Percentiles rank a stretch among this genome's conserved stretches.
phyloP scores from a whole-genome alignment of 2,797 vertebrate genomes.

The Parambassis ranga region DNA sequence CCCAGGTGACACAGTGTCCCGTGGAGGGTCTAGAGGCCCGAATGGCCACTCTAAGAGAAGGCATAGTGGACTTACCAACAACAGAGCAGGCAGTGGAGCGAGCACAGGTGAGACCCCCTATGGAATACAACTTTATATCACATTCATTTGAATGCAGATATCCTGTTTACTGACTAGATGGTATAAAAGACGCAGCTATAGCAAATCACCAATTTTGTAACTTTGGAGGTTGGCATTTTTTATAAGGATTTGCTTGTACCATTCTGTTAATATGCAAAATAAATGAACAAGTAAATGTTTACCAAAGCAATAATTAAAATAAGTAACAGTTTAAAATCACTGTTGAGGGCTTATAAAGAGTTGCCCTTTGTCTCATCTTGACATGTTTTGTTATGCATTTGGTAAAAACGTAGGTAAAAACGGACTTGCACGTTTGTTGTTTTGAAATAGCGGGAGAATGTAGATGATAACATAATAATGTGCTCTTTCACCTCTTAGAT shows the following conservation, averaged over 20 bases:
- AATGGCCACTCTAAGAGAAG: conserved; percentile 61
- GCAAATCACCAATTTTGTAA: no score
- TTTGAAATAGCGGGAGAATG: neutral
- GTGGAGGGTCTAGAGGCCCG: conserved; percentile 79
- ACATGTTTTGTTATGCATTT: neutral
- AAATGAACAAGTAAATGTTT: no score
- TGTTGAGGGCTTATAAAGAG: no score
- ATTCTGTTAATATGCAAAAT: no score
- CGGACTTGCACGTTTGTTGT: neutral
- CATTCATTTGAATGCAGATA: neutral
- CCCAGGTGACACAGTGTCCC: conserved; percentile 30
- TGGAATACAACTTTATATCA: neutral
- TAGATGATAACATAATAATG: neutral
- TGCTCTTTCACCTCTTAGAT: neutral
- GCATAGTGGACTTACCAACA: conserved; percentile 64
- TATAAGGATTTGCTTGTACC: no score
- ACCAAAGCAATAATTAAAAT: no score
- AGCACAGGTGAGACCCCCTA: conserved; percentile 80
- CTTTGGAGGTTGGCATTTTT: no score
- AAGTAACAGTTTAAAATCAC: no score
- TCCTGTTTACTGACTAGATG: neutral
- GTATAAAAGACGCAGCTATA: no score
- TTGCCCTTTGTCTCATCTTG: no score
- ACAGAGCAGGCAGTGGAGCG: conserved; percentile 81
- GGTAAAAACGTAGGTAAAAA: neutral